Percentiles rank a stretch among this genome's conserved stretches.
Evolutionary conservation across 2,797 vertebrate species (phyloP).

Genomic region (Zonotrichia albicollis): DNA sequence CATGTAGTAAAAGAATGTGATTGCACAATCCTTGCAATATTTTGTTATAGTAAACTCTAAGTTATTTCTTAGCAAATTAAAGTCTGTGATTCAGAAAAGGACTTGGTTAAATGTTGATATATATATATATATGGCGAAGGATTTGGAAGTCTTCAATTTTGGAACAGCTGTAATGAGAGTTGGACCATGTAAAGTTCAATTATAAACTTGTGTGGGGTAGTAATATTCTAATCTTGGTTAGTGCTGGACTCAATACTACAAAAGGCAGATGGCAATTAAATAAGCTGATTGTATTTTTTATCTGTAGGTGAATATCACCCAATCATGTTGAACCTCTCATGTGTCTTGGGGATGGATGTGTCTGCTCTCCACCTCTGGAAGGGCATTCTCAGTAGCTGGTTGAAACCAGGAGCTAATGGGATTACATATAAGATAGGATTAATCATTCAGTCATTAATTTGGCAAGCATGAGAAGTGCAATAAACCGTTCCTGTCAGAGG

Average conservation of each 20-base stretch:
- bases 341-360: neutral
- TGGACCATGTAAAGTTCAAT: neutral
- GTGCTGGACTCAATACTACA: neutral
- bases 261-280: neutral
- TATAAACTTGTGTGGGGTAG: neutral
- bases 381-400: neutral
- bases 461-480: conserved; percentile 8
- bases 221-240: neutral
- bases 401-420: neutral
- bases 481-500: neutral
- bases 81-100: neutral
- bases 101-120: neutral
- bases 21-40: neutral
- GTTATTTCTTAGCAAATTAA: neutral
- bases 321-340: neutral
- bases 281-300: neutral
- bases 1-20: neutral
- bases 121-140: neutral
- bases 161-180: neutral
- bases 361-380: neutral
- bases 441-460: conserved; percentile 25
- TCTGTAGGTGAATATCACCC: neutral
- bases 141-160: neutral
- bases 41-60: neutral
- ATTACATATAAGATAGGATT: conserved; percentile 11